Conservation (phyloP, 2,888 invertebrate species). For the Hermodice carunculata region DNA sequence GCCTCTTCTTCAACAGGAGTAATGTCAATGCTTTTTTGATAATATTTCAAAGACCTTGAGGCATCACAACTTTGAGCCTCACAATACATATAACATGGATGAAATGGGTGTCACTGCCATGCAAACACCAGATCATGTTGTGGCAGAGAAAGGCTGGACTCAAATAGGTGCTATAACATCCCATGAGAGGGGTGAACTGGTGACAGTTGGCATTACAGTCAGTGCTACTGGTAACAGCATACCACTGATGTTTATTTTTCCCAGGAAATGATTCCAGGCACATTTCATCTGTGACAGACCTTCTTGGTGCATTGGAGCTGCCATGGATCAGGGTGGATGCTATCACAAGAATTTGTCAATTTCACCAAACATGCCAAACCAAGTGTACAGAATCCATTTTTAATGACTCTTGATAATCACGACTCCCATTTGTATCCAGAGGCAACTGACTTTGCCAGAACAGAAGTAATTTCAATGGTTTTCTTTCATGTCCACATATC, state of each 20-base stretch:
- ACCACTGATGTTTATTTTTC: conserved; percentile 17
- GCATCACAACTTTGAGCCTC: conserved; percentile 30
- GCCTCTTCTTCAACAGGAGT: conserved; percentile 34
- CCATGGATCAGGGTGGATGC: too few relatives aligned
- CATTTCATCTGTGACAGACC: too few relatives aligned
- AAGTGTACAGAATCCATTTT: conserved; percentile 11
- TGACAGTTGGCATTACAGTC: conserved; percentile 10
- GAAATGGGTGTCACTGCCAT: conserved; percentile 23
- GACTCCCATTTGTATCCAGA: conserved; percentile 17
- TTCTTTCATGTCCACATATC: too few relatives aligned
- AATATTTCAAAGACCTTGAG: conserved; percentile 36
- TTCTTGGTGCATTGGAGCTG: too few relatives aligned
- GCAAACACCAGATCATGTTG: conserved; percentile 20
- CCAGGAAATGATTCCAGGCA: too few relatives aligned
- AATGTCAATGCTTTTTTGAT: conserved; percentile 30
- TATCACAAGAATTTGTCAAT: too few relatives aligned
- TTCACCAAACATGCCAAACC: conserved; percentile 15
- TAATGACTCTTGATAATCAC: conserved; percentile 25
- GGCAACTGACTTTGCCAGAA: conserved; percentile 16
- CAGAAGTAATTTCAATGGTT: conserved; percentile 7
- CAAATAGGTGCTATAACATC: conserved; percentile 17
- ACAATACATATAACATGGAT: conserved; percentile 10
- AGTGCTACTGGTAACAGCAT: conserved; percentile 13
- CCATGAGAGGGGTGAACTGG: conserved; percentile 16
- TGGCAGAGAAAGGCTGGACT: neutral